Percentiles rank a stretch among this genome's conserved stretches.
Conservation (phyloP, 1,140 invertebrate genomes). For the Thaumetopoea pityocampa region DNA sequence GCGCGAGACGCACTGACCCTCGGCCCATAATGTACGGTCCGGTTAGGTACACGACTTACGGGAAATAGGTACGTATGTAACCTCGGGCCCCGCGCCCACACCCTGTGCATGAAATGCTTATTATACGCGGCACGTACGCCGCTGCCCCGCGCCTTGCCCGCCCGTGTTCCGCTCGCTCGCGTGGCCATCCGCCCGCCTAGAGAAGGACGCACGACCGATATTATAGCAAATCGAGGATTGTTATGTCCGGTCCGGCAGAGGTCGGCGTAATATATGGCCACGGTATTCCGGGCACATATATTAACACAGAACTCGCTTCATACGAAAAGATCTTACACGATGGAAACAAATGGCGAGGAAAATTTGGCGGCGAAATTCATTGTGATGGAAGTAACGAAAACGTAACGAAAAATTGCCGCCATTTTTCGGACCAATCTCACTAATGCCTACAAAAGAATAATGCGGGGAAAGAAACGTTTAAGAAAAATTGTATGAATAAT, state of each 20-base stretch:
- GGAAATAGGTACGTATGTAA: constrained; percentile 68
- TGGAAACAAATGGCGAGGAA: constrained; percentile 77
- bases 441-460: constrained; percentile 21
- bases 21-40: constrained; percentile 76
- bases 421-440: constrained; percentile 54
- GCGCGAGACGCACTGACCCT: constrained; percentile 68
- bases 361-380: constrained; percentile 74
- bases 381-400: constrained; percentile 60
- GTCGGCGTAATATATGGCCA: constrained; percentile 76
- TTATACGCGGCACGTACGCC: constrained; percentile 75
- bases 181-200: constrained; percentile 26
- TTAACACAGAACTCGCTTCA: constrained; percentile 75
- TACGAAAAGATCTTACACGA: constrained; percentile 75
- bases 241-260: constrained; percentile 75
- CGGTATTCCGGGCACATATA: constrained; percentile 76
- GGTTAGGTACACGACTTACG: constrained; percentile 75
- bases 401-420: constrained; percentile 52
- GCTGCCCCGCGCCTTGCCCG: constrained; percentile 48
- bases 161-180: constrained; percentile 45
- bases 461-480: background rate
- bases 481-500: background rate
- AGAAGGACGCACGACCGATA: constrained; percentile 66
- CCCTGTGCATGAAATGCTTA: constrained; percentile 77
- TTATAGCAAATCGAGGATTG: constrained; percentile 76
- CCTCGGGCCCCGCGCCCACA: constrained; percentile 53